Evolutionary conservation across 2,797 vertebrate species (phyloP).

Genomic region (Scarus forsteni): DNA sequence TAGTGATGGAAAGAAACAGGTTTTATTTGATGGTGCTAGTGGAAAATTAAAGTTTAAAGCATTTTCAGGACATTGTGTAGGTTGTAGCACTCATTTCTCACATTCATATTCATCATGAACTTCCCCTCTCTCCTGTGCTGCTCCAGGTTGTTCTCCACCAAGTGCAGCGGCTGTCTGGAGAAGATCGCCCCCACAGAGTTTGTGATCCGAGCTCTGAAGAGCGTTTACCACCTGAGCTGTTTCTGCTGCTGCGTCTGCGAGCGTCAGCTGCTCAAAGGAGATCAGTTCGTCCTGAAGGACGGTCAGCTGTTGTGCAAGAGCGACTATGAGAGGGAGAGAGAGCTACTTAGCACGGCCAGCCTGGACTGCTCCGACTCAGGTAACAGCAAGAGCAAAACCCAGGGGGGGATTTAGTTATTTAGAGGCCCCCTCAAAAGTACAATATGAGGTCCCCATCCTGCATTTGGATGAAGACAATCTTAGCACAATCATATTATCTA

Average conservation of each 20-base stretch:
- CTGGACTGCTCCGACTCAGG: slow-evolving; percentile 93
- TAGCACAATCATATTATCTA: too few relatives aligned
- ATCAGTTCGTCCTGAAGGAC: slow-evolving; percentile 94
- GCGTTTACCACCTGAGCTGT: slow-evolving; percentile 95
- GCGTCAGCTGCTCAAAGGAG: slow-evolving; percentile 93
- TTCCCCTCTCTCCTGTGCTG: slow-evolving; percentile 4
- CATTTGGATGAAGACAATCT: too few relatives aligned
- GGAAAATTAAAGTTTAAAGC: too few relatives aligned
- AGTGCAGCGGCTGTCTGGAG: slow-evolving; percentile 94
- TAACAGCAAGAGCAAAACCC: slow-evolving; percentile 61
- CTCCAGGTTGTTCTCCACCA: slow-evolving; percentile 91
- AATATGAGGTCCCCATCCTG: too few relatives aligned
- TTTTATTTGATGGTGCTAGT: too few relatives aligned
- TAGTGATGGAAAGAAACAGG: too few relatives aligned
- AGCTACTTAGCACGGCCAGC: slow-evolving; percentile 90
- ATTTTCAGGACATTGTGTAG: too few relatives aligned
- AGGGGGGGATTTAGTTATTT: too few relatives aligned
- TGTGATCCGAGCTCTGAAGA: slow-evolving; percentile 94
- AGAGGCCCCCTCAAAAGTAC: too few relatives aligned
- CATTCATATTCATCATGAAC: too few relatives aligned
- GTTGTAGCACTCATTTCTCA: too few relatives aligned
- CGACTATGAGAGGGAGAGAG: slow-evolving; percentile 93
- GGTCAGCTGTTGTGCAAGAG: slow-evolving; percentile 95
- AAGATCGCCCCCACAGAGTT: slow-evolving; percentile 94
- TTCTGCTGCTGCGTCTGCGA: slow-evolving; percentile 96